phyloP scores from a whole-genome alignment of 2,797 vertebrate species.

The Syndactyla subalaris region DNA sequence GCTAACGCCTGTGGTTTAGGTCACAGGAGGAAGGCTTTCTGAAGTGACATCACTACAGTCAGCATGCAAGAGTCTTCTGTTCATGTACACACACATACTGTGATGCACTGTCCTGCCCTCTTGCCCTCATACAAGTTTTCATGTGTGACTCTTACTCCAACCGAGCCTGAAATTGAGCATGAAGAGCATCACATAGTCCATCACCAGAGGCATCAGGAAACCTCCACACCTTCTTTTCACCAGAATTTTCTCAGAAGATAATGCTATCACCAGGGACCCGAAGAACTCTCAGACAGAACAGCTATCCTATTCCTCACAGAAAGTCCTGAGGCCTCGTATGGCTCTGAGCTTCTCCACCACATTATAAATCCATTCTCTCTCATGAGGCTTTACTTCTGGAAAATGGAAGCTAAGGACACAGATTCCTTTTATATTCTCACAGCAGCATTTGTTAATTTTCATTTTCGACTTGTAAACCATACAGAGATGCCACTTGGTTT shows the following conservation, averaged over 20 bases:
- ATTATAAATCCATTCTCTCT: not conserved
- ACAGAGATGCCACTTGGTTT: not conserved
- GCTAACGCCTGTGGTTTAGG: not conserved
- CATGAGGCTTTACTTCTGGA: not conserved
- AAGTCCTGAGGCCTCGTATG: not conserved
- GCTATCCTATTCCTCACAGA: not conserved
- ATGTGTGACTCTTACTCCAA: not conserved
- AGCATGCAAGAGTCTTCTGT: accelerated
- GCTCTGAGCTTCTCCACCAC: not conserved
- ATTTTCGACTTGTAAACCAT: not conserved
- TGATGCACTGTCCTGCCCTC: not conserved
- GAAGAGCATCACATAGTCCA: not conserved
- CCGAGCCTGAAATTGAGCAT: not conserved
- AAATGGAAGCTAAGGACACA: accelerated
- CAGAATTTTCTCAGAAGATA: not conserved
- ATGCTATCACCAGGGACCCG: accelerated
- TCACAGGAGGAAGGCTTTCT: not conserved
- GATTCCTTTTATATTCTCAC: not conserved
- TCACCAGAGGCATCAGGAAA: not conserved
- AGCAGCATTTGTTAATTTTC: not conserved
- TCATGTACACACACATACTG: accelerated
- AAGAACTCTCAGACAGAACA: not conserved
- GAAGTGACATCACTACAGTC: not conserved
- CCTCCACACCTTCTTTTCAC: not conserved
- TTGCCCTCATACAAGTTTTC: not conserved